These are phyloP conservation scores for Eurystomus gularis DNA, from an alignment of 2,113 vertebrate genomes.

Conservation along the genomic window DNA sequence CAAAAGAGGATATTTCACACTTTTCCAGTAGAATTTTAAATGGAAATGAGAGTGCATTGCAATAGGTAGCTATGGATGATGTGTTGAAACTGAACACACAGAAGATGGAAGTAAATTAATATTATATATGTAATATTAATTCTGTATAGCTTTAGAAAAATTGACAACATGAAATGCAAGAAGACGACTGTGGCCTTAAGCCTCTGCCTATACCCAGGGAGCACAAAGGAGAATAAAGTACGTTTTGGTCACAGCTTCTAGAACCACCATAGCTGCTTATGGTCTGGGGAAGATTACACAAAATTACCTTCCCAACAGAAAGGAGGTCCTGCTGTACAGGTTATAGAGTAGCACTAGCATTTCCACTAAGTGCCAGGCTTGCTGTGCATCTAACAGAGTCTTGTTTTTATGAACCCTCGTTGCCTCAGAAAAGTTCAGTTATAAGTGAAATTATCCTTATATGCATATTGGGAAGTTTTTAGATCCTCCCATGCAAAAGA, in stretches of 20 bases:
- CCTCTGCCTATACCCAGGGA: background rate
- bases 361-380: background rate
- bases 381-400: background rate
- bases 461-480: conserved; percentile 26
- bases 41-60: conserved; percentile 32
- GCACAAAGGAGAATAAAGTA: background rate
- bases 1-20: conserved; percentile 61
- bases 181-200: background rate
- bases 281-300: background rate
- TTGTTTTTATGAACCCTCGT: background rate
- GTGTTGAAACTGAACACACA: background rate
- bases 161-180: background rate
- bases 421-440: conserved; percentile 2
- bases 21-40: conserved; percentile 71
- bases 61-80: background rate
- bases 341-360: background rate
- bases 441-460: conserved; percentile 15
- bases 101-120: background rate
- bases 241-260: background rate
- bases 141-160: background rate
- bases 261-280: background rate
- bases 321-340: background rate
- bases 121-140: background rate
- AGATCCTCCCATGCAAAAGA: conserved; percentile 44
- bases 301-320: background rate